A percentile compares a stretch with the other conserved stretches of the same genome.
Evolutionary conservation across 2,113 vertebrate genomes (phyloP).

Genomic region (Tyrannus savana): DNA sequence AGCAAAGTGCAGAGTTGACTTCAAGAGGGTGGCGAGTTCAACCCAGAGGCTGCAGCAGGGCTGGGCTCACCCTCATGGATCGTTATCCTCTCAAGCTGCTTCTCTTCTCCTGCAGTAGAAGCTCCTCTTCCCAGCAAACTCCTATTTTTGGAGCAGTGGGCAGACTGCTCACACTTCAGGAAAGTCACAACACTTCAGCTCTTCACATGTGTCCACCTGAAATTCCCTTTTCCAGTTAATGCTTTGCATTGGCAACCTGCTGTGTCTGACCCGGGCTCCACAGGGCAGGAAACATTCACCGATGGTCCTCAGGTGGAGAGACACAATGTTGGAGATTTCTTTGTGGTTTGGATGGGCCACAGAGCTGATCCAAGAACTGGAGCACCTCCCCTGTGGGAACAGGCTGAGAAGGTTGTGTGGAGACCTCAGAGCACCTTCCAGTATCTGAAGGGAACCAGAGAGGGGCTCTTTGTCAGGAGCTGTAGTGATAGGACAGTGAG

Average conservation of each 20-base stretch:
- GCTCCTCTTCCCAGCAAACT: not conserved
- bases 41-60: fast-evolving
- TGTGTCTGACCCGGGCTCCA: not conserved
- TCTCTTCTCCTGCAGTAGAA: not conserved
- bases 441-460: not conserved
- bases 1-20: not conserved
- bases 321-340: fast-evolving
- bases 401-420: not conserved
- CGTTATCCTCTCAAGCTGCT: not conserved
- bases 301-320: fast-evolving
- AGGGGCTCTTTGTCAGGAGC: not conserved
- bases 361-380: not conserved
- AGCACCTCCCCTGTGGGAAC: not conserved
- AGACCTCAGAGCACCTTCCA: not conserved
- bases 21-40: fast-evolving
- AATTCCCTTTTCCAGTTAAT: not conserved
- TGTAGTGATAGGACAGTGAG: not conserved
- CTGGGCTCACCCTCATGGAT: not conserved
- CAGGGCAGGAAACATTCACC: not conserved
- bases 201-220: not conserved
- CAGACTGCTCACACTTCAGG: not conserved
- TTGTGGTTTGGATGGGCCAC: not conserved
- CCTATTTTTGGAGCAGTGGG: fast-evolving
- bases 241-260: not conserved
- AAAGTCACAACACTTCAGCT: fast-evolving